Evolutionary conservation across 2,888 invertebrate genomes (phyloP).

Genomic region (Stictocephala bisonia): DNA sequence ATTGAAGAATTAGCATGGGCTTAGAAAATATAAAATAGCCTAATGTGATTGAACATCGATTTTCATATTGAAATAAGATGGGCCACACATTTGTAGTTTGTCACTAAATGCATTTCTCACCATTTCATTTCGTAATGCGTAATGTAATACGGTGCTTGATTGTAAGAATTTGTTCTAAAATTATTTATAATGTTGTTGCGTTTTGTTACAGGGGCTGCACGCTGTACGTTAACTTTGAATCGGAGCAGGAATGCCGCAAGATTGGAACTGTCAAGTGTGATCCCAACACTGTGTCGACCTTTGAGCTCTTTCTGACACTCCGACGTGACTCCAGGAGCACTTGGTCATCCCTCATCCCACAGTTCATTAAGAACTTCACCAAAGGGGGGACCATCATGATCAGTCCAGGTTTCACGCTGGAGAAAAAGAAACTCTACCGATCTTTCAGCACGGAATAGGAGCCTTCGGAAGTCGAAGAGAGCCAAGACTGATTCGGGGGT

Average conservation of each 20-base stretch:
- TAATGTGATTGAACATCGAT: too few species aligned
- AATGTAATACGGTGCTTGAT: too few species aligned
- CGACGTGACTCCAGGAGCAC: constrained; percentile 79
- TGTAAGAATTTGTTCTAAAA: too few species aligned
- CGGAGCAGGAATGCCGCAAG: constrained; percentile 74
- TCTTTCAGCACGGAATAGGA: constrained; percentile 70
- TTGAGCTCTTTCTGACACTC: constrained; percentile 88
- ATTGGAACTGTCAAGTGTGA: constrained; percentile 88
- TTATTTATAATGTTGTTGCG: too few species aligned
- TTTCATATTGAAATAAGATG: too few species aligned
- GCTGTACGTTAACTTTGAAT: constrained; percentile 86
- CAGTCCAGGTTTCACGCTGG: constrained; percentile 88
- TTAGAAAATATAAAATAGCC: too few species aligned
- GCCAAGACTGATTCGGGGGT: constrained; percentile 56
- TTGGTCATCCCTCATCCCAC: constrained; percentile 89
- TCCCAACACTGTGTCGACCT: constrained; percentile 88
- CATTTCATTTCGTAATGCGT: too few species aligned
- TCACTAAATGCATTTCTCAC: too few species aligned
- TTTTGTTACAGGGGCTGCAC: constrained; percentile 82
- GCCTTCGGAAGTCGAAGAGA: constrained; percentile 51
- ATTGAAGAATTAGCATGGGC: too few species aligned
- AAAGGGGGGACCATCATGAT: constrained; percentile 89
- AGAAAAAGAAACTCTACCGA: constrained; percentile 92
- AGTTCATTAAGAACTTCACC: constrained; percentile 90
- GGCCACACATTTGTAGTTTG: too few species aligned